Percentiles rank a stretch among this genome's conserved stretches.
Conservation (phyloP, 2,797 vertebrate genomes). For the Eulemur rubriventer region DNA sequence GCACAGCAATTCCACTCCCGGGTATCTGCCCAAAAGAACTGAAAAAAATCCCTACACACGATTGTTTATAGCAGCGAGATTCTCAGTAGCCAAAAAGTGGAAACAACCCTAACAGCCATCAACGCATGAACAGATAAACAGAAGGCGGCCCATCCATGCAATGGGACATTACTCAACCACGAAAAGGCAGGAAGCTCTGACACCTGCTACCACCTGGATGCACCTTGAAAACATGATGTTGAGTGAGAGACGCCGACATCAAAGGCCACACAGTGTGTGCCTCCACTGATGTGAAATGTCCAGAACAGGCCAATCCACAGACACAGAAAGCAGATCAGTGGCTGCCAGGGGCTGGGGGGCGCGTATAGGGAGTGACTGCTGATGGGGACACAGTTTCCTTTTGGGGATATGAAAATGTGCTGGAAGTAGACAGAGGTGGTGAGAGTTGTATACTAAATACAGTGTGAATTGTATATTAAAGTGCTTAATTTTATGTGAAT, state of each 20-base stretch:
- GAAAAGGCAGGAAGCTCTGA: not conserved
- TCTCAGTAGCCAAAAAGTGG: not conserved
- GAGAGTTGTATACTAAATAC: no score
- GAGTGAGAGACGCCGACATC: not conserved
- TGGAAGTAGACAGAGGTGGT: not conserved
- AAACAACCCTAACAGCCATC: not conserved
- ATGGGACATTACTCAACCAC: not conserved
- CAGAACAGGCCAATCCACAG: not conserved
- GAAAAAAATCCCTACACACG: not conserved
- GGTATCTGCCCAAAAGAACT: accelerated
- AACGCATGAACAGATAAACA: no score
- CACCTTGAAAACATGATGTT: accelerated
- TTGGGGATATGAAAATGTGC: not conserved
- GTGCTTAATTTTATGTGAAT: not conserved
- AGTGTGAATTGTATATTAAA: accelerated
- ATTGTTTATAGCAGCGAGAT: not conserved
- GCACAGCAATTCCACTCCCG: no score
- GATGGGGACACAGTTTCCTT: not conserved
- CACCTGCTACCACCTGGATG: no score
- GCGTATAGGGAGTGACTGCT: not conserved
- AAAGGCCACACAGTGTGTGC: not conserved
- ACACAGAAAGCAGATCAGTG: not conserved
- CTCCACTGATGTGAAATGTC: not conserved
- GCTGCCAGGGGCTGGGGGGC: not conserved
- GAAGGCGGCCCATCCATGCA: not conserved